These are phyloP conservation scores for Myathropa florea DNA, from an alignment of 2,888 invertebrate genomes.

Conservation along the genomic window DNA sequence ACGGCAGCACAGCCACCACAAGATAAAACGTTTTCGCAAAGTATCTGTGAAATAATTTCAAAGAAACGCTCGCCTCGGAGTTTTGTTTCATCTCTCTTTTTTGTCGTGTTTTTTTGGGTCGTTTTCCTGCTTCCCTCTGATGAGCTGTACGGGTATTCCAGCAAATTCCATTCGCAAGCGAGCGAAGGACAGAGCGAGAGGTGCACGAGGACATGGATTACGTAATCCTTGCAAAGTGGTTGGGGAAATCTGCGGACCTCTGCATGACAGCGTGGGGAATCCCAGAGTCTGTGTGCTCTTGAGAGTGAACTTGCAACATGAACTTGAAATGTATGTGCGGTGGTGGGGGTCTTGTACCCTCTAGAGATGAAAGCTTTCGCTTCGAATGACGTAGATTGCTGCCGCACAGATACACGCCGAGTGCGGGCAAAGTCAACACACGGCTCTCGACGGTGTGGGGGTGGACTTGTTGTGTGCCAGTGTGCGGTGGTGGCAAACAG, in stretches of 20 bases:
- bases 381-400: constrained; percentile 60
- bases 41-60: constrained; percentile 43
- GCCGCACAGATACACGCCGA: not conserved
- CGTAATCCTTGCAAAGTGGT: constrained; percentile 57
- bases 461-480: not conserved
- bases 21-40: constrained; percentile 46
- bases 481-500: constrained; percentile 43
- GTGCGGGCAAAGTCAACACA: constrained; percentile 22
- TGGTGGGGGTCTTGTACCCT: not conserved
- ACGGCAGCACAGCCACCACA: constrained; percentile 4
- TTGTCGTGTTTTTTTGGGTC: not conserved
- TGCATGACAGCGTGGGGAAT: constrained; percentile 34
- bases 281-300: constrained; percentile 10
- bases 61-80: constrained; percentile 14
- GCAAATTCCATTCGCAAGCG: constrained; percentile 18
- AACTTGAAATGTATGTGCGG: constrained; percentile 56
- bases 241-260: constrained; percentile 46
- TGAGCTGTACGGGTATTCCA: constrained; percentile 32
- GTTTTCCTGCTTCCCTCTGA: constrained; percentile 47
- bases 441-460: not conserved
- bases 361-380: constrained; percentile 37
- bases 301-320: constrained; percentile 69
- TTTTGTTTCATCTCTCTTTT: not conserved
- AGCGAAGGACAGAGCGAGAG: constrained; percentile 34
- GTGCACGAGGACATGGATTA: constrained; percentile 51